Evolutionary conservation across 2,888 invertebrate species (phyloP).

Genomic region (Morinoia aosen): DNA sequence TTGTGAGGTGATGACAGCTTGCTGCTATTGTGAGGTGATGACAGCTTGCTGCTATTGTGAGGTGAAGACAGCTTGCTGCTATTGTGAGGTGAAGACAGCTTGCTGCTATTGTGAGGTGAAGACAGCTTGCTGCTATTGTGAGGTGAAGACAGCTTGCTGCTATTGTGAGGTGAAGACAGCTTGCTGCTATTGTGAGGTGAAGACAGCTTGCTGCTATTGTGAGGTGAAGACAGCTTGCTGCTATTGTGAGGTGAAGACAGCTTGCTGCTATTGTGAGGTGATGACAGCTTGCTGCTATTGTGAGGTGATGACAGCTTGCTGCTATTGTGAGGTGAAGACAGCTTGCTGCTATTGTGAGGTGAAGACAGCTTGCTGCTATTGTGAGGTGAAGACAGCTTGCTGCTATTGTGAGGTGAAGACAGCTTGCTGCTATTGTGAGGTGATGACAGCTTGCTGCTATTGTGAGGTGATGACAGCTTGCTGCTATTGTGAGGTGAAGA

Average conservation of each 20-base stretch:
- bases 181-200: no score
- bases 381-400: slow-evolving; percentile 55
- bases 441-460: background rate
- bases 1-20: background rate
- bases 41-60: no score
- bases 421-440: background rate
- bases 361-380: slow-evolving; percentile 7
- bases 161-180: background rate
- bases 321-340: no score
- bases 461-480: no score
- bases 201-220: background rate
- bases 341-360: background rate
- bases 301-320: background rate
- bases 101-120: slow-evolving; percentile 61
- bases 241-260: slow-evolving; percentile 59
- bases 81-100: background rate
- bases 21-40: background rate
- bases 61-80: no score
- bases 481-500: background rate
- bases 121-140: background rate
- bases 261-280: background rate
- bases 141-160: background rate
- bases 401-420: background rate
- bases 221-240: background rate
- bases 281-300: background rate